Base-by-base conservation (phyloP, 2,113 vertebrate species). In the Saccopteryx bilineata region DNA sequence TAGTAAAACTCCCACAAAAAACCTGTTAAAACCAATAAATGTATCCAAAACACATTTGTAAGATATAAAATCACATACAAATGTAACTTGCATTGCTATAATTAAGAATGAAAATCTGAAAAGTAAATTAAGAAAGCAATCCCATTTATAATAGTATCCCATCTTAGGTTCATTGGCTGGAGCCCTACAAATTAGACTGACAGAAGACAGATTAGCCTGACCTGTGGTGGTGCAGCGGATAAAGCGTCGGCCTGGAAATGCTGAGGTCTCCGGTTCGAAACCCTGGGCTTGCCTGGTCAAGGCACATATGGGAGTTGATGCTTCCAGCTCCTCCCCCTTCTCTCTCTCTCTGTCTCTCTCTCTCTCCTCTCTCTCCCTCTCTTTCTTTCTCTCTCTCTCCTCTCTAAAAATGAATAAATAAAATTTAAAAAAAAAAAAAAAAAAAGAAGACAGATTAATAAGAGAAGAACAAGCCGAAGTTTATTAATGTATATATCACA, bases 61-160 rank as follows among this genome's bases (percentile, higher is more conserved):
- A 17, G 31, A 72, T 46, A 76, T 10, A 86, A 94, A 95, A 68
- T 65, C 52, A 90, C n/a, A 76, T 18, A 10, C 18, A 33, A 96
- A 93, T 65, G 31, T n/a, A 9, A 89, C 61, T 31, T 91, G 7
- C 3, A 93, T 54, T 93, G 58, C 33, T 61, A 86, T 31, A 39
- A 39, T 9, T 75, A 92, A 90, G 5, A 95, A 66, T 24, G 2
- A 82, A 85, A 74, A 86, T 39, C 9, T 52, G 58, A 76, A 85
- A 94, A 94, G 26, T 28, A 83, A 90, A 39, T 60, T 83, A 87
- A 86, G 33, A 87, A 87, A 93, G 81, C 10, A 82, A 78, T 85
- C 68, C 5, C 28, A 82, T 71, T 92, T 92, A 89, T 1, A 87
- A 76, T 23, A 60, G 28, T 9, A 93, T 85, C 31, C 28, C 15